Percentiles rank a stretch among this genome's conserved stretches.
phyloP scores from a whole-genome alignment of 2,113 vertebrate species.

The Antennarius striatus region DNA sequence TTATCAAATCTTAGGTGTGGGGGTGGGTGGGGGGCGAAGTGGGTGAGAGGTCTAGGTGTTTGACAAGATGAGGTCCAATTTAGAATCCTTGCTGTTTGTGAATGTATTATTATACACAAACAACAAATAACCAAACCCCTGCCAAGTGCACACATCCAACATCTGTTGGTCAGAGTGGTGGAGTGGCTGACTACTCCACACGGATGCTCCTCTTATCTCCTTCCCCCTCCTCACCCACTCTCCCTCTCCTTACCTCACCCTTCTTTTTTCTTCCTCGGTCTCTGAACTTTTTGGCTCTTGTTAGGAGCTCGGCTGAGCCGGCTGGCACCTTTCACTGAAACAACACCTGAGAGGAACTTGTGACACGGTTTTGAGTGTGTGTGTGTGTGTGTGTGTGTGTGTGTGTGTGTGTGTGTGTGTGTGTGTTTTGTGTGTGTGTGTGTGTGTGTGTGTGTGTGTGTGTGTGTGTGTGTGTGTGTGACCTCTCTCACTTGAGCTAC shows the following conservation, averaged over 20 bases:
- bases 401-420: slow-evolving; percentile 16
- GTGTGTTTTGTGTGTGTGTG: slow-evolving; percentile 17
- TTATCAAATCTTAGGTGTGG: slow-evolving; percentile 46
- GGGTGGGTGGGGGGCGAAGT: slow-evolving; percentile 7
- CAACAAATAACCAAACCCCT: slow-evolving; percentile 67
- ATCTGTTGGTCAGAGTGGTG: slow-evolving; percentile 57
- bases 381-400: slow-evolving; percentile 24
- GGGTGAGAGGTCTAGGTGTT: slow-evolving; percentile 46
- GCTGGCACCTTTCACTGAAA: slow-evolving; percentile 75
- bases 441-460: slow-evolving; percentile 6
- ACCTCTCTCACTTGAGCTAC: slow-evolving; percentile 60
- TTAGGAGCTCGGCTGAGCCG: slow-evolving; percentile 72
- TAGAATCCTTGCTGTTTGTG: slow-evolving; percentile 48
- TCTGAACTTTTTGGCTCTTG: slow-evolving; percentile 73
- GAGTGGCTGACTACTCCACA: slow-evolving; percentile 48
- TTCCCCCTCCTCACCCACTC: slow-evolving; percentile 22
- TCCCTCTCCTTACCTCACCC: slow-evolving; percentile 36
- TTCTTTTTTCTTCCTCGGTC: slow-evolving; percentile 46
- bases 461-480: slow-evolving; percentile 25
- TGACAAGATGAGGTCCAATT: slow-evolving; percentile 65
- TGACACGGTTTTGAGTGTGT: slow-evolving; percentile 45
- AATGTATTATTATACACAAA: slow-evolving; percentile 60
- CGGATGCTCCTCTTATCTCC: slow-evolving; percentile 56
- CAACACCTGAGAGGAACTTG: slow-evolving; percentile 67
- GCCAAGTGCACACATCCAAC: slow-evolving; percentile 40